Percentiles rank a stretch among this genome's conserved stretches.
Conservation (phyloP, 2,113 vertebrate species). For the Anser brachyrhynchus region DNA sequence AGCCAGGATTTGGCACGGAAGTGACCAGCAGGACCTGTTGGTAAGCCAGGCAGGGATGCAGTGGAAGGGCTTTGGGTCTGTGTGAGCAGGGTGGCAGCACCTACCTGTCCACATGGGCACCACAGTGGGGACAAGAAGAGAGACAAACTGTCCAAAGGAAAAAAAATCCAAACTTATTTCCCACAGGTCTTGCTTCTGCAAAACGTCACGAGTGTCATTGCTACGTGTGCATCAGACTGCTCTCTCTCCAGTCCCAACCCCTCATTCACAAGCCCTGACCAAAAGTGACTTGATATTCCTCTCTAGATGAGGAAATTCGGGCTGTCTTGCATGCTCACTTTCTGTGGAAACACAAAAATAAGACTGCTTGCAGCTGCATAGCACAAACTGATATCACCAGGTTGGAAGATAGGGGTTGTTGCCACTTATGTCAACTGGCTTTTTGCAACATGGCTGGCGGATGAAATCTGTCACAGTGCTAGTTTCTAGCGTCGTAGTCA, state of each 20-base stretch:
- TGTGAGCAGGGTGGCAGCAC: background rate
- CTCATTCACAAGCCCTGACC: background rate
- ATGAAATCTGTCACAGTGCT: background rate
- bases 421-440: background rate
- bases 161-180: background rate
- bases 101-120: background rate
- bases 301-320: background rate
- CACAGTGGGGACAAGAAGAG: background rate
- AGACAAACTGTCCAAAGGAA: background rate
- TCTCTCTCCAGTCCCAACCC: background rate
- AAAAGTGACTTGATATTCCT: slow-evolving; percentile 7
- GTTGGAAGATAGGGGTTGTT: background rate
- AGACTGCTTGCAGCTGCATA: background rate
- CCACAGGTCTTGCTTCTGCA: background rate
- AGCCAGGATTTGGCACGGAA: background rate
- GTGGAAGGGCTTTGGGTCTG: background rate
- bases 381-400: background rate
- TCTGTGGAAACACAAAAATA: background rate
- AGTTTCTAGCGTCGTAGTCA: background rate
- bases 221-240: background rate
- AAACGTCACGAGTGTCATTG: background rate
- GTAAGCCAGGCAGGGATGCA: background rate
- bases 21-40: background rate
- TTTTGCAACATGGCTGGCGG: background rate
- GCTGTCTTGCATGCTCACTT: background rate